Evolutionary conservation across 2,113 vertebrate species (phyloP).

Genomic region (Oreochromis spilurus): DNA sequence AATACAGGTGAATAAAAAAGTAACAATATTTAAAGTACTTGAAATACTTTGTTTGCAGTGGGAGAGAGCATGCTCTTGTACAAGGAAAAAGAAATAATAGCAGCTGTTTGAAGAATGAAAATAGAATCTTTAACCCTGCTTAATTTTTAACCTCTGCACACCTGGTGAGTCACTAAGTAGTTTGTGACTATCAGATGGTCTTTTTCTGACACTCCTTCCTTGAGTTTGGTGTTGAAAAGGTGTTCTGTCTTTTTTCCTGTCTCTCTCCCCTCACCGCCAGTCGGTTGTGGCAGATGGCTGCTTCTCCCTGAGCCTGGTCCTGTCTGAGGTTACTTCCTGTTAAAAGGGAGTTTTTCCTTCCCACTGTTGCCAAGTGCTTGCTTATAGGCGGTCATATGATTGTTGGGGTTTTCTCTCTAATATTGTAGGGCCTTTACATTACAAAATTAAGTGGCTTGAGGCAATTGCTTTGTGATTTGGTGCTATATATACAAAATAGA

Average conservation of each 20-base stretch:
- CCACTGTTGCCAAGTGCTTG: neutral
- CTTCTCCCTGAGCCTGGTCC: neutral
- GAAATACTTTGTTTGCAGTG: neutral
- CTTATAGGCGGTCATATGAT: neutral
- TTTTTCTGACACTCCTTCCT: neutral
- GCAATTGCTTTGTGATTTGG: neutral
- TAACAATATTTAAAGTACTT: neutral
- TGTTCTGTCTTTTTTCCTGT: neutral
- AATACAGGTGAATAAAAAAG: neutral
- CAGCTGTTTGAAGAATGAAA: neutral
- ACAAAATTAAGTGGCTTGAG: neutral
- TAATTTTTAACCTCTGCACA: neutral
- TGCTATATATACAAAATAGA: neutral
- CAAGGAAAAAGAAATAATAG: neutral
- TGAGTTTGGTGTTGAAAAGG: neutral
- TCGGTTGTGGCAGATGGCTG: neutral
- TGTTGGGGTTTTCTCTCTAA: neutral
- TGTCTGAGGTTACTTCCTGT: neutral
- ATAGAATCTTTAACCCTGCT: neutral
- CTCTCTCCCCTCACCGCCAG: neutral
- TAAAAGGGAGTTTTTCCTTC: neutral
- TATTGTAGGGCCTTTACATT: neutral
- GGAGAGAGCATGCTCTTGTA: neutral
- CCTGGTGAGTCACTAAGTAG: neutral
- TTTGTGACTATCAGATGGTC: neutral